A percentile compares a stretch with the other conserved stretches of the same genome.
Conservation (phyloP, 2,113 vertebrate species). For the Antigone vipio region DNA sequence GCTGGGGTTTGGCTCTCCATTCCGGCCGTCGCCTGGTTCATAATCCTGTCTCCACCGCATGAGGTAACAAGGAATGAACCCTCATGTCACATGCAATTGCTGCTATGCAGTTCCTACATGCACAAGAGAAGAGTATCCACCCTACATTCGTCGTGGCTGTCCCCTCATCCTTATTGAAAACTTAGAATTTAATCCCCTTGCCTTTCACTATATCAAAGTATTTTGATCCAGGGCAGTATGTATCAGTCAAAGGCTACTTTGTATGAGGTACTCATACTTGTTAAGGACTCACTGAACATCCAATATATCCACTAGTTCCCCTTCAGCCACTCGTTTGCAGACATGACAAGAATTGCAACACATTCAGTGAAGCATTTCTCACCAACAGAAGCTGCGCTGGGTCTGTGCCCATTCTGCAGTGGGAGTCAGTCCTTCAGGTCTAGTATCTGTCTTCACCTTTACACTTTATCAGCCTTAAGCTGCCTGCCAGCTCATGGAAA, state of each 20-base stretch:
- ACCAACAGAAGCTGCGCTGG: background rate
- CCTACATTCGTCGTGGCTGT: background rate
- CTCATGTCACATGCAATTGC: background rate
- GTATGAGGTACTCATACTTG: background rate
- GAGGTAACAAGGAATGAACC: background rate
- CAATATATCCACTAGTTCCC: background rate
- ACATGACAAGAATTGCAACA: background rate
- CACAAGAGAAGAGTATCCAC: background rate
- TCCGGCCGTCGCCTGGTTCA: fast-evolving
- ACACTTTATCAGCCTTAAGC: background rate
- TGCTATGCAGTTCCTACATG: background rate
- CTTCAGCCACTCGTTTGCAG: background rate
- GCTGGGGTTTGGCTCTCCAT: background rate
- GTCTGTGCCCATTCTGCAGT: background rate
- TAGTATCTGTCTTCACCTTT: background rate
- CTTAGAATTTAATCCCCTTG: background rate
- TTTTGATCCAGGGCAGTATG: background rate
- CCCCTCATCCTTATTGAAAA: conserved; percentile 20
- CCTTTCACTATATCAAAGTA: background rate
- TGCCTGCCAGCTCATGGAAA: background rate
- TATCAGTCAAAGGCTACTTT: conserved; percentile 13
- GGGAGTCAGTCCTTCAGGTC: background rate
- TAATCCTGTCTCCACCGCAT: background rate
- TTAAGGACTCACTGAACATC: background rate
- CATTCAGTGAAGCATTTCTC: background rate